Conservation (phyloP, 2,113 vertebrate genomes). For the Pedionomus torquatus region DNA sequence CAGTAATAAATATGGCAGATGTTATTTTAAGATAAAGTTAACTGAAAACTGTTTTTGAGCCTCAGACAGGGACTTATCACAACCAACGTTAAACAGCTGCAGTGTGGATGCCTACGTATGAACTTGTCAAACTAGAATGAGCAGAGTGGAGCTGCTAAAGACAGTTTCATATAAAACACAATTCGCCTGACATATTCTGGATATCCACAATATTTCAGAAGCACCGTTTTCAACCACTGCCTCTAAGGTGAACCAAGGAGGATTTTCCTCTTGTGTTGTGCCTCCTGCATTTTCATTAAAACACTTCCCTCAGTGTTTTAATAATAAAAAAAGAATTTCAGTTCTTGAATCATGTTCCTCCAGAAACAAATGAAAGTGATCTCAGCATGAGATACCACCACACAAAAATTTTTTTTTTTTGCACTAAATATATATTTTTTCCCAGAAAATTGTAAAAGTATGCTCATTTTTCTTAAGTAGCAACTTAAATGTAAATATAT, state of each 20-base stretch:
- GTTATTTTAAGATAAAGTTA: constrained; percentile 14
- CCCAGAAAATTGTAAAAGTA: neutral
- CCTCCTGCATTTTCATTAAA: neutral
- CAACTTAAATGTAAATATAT: neutral
- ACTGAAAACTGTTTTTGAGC: neutral
- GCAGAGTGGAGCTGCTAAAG: neutral
- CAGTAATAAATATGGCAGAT: constrained; percentile 1
- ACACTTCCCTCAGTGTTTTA: neutral
- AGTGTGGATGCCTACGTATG: neutral
- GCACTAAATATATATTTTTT: neutral
- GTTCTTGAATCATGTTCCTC: neutral
- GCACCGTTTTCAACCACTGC: neutral
- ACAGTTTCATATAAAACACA: neutral
- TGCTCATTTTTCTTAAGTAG: neutral
- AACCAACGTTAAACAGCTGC: constrained; percentile 1
- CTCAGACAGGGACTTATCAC: neutral
- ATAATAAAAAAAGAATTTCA: neutral
- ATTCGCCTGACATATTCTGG: neutral
- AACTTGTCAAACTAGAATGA: neutral
- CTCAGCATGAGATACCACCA: neutral
- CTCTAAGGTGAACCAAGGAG: neutral
- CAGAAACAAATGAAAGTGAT: neutral
- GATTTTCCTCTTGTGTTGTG: neutral
- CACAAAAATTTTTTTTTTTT: neutral
- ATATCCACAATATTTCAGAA: neutral